Percentiles rank a stretch among this genome's conserved stretches.
phyloP scores from a whole-genome alignment of 2,113 vertebrate species.

The Oostethus manadensis region DNA sequence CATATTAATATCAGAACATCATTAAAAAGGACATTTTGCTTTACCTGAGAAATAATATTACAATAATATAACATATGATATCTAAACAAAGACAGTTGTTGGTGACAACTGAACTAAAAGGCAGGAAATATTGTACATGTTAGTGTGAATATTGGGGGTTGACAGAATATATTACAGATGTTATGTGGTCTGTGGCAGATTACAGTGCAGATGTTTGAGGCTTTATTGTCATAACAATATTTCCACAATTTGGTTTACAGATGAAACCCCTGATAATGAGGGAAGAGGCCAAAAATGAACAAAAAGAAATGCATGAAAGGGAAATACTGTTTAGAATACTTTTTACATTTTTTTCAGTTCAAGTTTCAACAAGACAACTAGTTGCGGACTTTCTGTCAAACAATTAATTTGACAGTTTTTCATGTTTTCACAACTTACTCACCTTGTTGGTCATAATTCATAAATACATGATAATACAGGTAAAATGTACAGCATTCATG shows the following conservation, averaged over 20 bases:
- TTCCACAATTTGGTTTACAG: neutral
- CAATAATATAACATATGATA: neutral
- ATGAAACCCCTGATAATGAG: neutral
- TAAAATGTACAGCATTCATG: too few species aligned
- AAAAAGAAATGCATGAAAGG: neutral
- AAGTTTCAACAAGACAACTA: too few species aligned
- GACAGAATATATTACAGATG: neutral
- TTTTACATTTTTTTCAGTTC: too few species aligned
- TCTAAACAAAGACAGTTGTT: constrained; percentile 37
- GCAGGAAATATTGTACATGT: neutral
- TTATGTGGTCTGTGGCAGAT: neutral
- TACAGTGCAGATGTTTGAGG: constrained; percentile 8
- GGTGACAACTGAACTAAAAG: neutral
- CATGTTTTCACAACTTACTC: too few species aligned
- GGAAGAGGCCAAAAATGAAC: neutral
- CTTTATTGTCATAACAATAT: constrained; percentile 1
- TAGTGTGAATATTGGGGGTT: neutral
- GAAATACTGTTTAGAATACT: too few species aligned
- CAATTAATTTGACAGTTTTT: too few species aligned
- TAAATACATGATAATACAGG: too few species aligned
- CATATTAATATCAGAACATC: too few species aligned
- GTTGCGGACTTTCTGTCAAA: too few species aligned
- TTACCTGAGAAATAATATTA: too few species aligned
- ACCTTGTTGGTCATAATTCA: too few species aligned
- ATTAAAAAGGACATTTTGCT: too few species aligned